Percentiles rank a stretch among this genome's conserved stretches.
These are phyloP conservation scores for Acronicta alni DNA, from an alignment of 2,888 invertebrate species.

Conservation along the genomic window DNA sequence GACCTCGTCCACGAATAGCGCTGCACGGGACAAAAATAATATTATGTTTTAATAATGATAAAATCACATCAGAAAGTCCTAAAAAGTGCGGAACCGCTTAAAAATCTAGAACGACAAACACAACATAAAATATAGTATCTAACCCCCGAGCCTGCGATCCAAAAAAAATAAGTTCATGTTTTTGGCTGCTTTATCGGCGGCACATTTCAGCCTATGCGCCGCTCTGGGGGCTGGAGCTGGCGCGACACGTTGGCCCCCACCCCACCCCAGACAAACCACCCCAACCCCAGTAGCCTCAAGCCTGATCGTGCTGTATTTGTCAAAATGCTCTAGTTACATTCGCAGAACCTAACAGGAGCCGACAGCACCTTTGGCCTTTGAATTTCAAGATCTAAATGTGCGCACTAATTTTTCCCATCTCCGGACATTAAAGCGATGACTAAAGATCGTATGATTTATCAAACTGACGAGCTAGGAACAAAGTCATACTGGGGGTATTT, in stretches of 20 bases:
- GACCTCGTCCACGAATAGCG: no score
- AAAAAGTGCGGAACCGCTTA: slow-evolving; percentile 34
- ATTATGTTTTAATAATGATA: slow-evolving; percentile 22
- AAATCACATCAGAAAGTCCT: slow-evolving; percentile 21
- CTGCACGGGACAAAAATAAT: no score
- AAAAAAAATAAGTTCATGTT: slow-evolving; percentile 67
- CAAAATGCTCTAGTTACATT: slow-evolving; percentile 64
- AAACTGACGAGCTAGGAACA: slow-evolving; percentile 51
- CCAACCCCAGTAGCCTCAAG: slow-evolving; percentile 59
- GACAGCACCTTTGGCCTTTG: slow-evolving; percentile 62
- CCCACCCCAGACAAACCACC: slow-evolving; percentile 36
- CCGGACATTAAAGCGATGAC: slow-evolving; percentile 65
- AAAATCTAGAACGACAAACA: slow-evolving; percentile 51
- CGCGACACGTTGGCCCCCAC: slow-evolving; percentile 61
- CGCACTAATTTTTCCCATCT: slow-evolving; percentile 55
- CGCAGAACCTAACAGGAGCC: slow-evolving; percentile 53
- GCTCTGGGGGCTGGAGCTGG: slow-evolving; percentile 60
- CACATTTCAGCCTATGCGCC: slow-evolving; percentile 73
- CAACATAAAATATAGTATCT: slow-evolving; percentile 39
- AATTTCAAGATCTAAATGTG: slow-evolving; percentile 38
- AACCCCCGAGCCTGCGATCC: slow-evolving; percentile 33
- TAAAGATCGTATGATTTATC: slow-evolving; percentile 58
- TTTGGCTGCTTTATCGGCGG: slow-evolving; percentile 72
- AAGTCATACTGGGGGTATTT: slow-evolving; percentile 53
- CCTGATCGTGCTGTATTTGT: slow-evolving; percentile 65